Evolutionary conservation across 1,140 invertebrate species (phyloP).

Genomic region (Pissodes strobi): DNA sequence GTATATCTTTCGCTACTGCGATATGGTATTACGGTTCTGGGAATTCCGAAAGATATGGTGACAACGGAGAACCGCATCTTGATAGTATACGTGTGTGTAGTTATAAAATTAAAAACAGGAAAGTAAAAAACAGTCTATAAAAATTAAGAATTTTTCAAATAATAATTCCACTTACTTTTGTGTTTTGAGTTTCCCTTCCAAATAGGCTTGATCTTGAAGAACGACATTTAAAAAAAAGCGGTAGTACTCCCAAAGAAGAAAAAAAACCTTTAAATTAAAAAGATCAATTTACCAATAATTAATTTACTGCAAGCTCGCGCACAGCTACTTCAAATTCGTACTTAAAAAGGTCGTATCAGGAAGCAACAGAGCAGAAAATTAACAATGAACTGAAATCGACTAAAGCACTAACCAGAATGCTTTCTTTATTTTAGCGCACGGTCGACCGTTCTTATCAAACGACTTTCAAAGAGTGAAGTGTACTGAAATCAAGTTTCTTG

Average conservation of each 20-base stretch:
- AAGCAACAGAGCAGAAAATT: not conserved
- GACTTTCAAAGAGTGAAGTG: conserved; percentile 32
- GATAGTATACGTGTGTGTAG: too few relatives aligned
- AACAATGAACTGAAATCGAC: not conserved
- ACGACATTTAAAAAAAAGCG: conserved; percentile 58
- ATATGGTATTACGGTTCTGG: too few relatives aligned
- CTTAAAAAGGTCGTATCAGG: conserved; percentile 7
- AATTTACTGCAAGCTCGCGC: not conserved
- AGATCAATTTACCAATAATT: not conserved
- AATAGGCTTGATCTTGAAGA: conserved; percentile 62
- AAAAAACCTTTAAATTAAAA: too few relatives aligned
- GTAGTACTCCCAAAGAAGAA: too few relatives aligned
- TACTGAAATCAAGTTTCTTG: conserved; percentile 27
- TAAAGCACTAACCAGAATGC: not conserved
- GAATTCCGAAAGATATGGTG: too few relatives aligned
- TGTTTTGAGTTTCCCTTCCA: conserved; percentile 71
- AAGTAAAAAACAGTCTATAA: too few relatives aligned
- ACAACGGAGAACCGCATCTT: too few relatives aligned
- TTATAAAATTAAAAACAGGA: too few relatives aligned
- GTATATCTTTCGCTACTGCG: too few relatives aligned
- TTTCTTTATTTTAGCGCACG: conserved; percentile 14
- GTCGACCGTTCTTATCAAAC: conserved; percentile 22
- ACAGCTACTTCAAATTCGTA: not conserved
- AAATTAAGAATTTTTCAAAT: too few relatives aligned
- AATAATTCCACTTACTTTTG: conserved; percentile 75